These are phyloP conservation scores for Tortricodes alternella DNA, from an alignment of 2,888 invertebrate genomes.

Conservation along the genomic window DNA sequence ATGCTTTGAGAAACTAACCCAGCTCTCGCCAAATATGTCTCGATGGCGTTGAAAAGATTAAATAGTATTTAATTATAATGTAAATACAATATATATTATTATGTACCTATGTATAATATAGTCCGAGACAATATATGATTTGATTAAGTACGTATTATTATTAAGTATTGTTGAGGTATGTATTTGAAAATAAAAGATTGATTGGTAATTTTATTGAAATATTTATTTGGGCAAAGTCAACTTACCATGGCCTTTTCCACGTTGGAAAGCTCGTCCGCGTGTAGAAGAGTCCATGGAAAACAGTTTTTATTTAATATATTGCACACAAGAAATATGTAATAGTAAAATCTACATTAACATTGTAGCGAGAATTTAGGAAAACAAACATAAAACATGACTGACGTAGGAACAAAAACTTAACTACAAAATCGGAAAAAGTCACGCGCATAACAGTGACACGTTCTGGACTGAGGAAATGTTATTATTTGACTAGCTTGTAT, in stretches of 20 bases:
- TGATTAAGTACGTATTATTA: not conserved
- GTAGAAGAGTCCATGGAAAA: constrained; percentile 80
- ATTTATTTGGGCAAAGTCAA: constrained; percentile 70
- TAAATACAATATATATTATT: no score
- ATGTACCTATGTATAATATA: no score
- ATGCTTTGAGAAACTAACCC: no score
- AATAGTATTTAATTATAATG: no score
- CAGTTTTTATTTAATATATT: constrained; percentile 68
- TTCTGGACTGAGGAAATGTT: not conserved
- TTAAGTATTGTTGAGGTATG: not conserved
- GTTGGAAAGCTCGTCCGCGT: constrained; percentile 68
- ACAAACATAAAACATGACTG: constrained; percentile 8
- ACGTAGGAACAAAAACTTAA: constrained; percentile 9
- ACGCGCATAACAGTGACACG: constrained; percentile 14
- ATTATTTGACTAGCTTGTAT: constrained; percentile 9
- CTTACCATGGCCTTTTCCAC: constrained; percentile 80
- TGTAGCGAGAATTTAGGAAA: constrained; percentile 19
- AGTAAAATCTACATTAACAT: constrained; percentile 45
- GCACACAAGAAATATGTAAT: constrained; percentile 55
- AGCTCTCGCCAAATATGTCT: no score
- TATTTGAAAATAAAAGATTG: constrained; percentile 50
- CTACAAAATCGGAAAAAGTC: constrained; percentile 15
- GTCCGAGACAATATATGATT: no score
- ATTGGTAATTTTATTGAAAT: constrained; percentile 45
- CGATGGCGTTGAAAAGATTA: no score